phyloP scores from a whole-genome alignment of 2,888 invertebrate species.

The Drosophila algonquin region DNA sequence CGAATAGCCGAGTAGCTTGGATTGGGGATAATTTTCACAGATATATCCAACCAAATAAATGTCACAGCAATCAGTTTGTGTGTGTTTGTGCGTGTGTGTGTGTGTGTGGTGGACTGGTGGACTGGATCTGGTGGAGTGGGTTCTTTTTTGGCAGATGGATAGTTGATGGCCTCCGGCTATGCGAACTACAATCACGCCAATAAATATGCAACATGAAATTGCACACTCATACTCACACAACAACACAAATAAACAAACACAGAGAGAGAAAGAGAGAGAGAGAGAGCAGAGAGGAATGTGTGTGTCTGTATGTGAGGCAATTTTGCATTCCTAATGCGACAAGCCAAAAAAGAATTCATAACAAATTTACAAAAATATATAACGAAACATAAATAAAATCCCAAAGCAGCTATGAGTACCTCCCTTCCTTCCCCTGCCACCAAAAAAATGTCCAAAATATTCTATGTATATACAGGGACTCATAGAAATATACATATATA shows the following conservation, averaged over 20 bases:
- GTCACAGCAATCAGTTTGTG: constrained; percentile 38
- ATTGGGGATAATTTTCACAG: constrained; percentile 15
- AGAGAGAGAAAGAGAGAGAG: constrained; percentile 25
- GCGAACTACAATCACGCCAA: constrained; percentile 53
- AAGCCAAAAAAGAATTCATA: constrained; percentile 51
- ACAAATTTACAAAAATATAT: constrained; percentile 51
- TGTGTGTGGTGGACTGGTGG: background rate
- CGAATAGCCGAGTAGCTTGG: background rate
- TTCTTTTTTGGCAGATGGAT: constrained; percentile 20
- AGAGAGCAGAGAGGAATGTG: constrained; percentile 33
- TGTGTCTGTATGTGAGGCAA: constrained; percentile 51
- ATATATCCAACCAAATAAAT: constrained; percentile 41
- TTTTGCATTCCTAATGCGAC: constrained; percentile 76
- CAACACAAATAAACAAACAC: constrained; percentile 32
- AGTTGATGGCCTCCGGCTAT: constrained; percentile 39
- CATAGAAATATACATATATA: constrained; percentile 31
- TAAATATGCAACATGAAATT: constrained; percentile 66
- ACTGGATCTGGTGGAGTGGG: background rate
- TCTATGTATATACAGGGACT: constrained; percentile 22
- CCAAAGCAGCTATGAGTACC: constrained; percentile 32
- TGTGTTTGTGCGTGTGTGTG: constrained; percentile 18
- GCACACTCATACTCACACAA: constrained; percentile 4
- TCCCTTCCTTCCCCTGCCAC: background rate
- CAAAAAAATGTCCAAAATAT: constrained; percentile 46
- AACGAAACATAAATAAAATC: constrained; percentile 70